Base-by-base conservation (phyloP, 2,113 vertebrate species). In the Ondatra zibethicus region DNA sequence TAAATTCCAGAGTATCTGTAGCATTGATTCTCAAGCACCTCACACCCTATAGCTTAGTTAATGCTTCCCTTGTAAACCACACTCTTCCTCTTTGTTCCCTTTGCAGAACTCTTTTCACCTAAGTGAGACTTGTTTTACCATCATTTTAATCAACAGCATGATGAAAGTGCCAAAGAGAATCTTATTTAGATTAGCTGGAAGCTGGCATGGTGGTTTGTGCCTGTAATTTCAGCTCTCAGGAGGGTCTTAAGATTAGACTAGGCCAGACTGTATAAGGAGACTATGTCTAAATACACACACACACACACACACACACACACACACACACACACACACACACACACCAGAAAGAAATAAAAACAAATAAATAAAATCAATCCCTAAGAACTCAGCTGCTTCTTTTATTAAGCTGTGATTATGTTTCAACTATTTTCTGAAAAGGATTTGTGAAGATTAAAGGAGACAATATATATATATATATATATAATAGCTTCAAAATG, bases 161-260 rank as follows among this genome's bases (percentile, higher is more conserved):
- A 65, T 68, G 76, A 92, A 94, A 88, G 55, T 85, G 58, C 16
- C 77, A 66, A 96, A 97, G 10, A 89, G 77, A 95, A 92, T 96
- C 23, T 86, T 58, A 42, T 13, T 95, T 85, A 68, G 61, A 88
- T 52, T 76, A 58, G 87, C 50, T 17, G 12, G 52, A 75, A 89
- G 36, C 36, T 82, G 11, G 52, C 25, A n/a, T n/a, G 21, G 6
- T 89, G n/a, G 16, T 11, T 39, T 17, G 39, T 31, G 25, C 2
- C 27, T 75, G 5, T 88, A 47, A 87, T 87, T 7, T 31, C 6
- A 88, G 7, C 68, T 61, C 13, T 65, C 61, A 21, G 39, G 61
- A 33, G 61, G 39, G 31, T 75, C 14, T 31, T 9, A 58, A 75
- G 25, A 42, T 89, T 42, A 76, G 52, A 11, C n/a, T 42, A 73